Conservation (phyloP, 2,797 vertebrate species). For the Carapus acus region DNA sequence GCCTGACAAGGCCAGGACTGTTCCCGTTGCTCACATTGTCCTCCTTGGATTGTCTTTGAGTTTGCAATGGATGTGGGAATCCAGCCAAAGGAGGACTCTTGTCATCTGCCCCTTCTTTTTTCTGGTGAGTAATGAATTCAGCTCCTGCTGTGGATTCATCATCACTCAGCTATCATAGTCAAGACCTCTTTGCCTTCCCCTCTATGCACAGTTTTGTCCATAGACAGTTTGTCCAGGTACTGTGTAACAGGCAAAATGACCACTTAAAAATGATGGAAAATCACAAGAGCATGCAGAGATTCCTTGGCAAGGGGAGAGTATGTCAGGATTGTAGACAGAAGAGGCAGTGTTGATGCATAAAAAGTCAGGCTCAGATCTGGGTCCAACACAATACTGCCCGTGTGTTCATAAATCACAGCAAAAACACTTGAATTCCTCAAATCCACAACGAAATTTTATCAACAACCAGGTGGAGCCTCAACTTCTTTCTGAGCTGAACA, state of each 20-base stretch:
- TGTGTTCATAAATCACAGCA: conserved; percentile 33
- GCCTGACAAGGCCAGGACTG: conserved; percentile 20
- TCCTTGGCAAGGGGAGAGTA: conserved; percentile 23
- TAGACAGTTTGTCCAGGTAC: neutral
- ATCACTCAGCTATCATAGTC: too few species aligned
- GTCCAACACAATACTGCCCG: conserved; percentile 27
- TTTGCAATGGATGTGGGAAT: conserved; percentile 37
- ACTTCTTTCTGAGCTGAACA: conserved; percentile 21
- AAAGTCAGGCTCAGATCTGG: conserved; percentile 28
- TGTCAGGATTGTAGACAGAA: conserved; percentile 29
- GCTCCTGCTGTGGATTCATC: too few species aligned
- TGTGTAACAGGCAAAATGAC: conserved; percentile 3
- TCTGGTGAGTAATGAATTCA: neutral
- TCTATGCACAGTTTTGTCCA: neutral
- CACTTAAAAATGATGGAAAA: conserved; percentile 6
- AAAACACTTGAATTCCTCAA: conserved; percentile 25
- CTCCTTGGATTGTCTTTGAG: conserved; percentile 38
- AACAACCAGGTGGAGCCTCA: conserved; percentile 12
- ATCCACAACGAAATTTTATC: conserved; percentile 10
- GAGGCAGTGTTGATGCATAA: conserved; percentile 37
- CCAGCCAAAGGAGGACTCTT: conserved; percentile 33
- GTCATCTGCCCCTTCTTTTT: conserved; percentile 17
- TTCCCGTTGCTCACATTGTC: conserved; percentile 5
- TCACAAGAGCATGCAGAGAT: conserved; percentile 26
- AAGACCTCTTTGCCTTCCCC: too few species aligned